Evolutionary conservation across 2,797 vertebrate genomes (phyloP), one percentile per base, ranked within the genome.

Genomic region (Dallia pectoralis): DNA sequence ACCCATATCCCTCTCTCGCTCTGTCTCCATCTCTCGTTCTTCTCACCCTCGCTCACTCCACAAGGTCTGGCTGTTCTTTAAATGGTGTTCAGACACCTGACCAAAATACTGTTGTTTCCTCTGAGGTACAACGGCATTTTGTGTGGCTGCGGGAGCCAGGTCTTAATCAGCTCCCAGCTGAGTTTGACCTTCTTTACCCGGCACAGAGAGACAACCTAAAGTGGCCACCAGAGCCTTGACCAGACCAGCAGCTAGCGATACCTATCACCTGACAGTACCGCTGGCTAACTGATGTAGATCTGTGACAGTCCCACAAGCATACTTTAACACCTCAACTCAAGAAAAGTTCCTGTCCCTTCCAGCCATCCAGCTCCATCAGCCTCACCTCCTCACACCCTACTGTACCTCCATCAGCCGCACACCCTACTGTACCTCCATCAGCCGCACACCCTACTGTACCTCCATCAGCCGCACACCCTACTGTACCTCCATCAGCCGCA

Each of bases 111-210:
- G 76, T 74, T 27, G 48, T 80, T 78, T 78, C 79, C 72, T 32
- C 64, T 19, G 73, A 86, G 86, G 73, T 72, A 70, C 83, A 86
- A 84, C 84, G 81, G 81, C 77, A 84, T 74, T 83, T 75, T 72
- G 77, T 14, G 44, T 85, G 90, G 82, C 86, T 4, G 78, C 72
- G 85, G 87, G 87, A 79, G 82, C 75, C 74, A 77, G 78, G 75
- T 71, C 87, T 88, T 93, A 93, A 94, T 94, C 93, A 93, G 91
- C 85, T 16, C 83, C 92, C 90, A 89, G 90, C 91, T 87, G 91
- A 84, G 93, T 75, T 83, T 91, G 91, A 94, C 93, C 49, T 53
- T 8, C 93, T 94, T 93, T 91, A 79, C 82, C 71, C 78, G 6
- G 36, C 36, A 84, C 82, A 74, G 80, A 18, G 74, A 82, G 86